Base-by-base conservation (phyloP, 2,888 invertebrate genomes). In the Odontocolon sp. region DNA sequence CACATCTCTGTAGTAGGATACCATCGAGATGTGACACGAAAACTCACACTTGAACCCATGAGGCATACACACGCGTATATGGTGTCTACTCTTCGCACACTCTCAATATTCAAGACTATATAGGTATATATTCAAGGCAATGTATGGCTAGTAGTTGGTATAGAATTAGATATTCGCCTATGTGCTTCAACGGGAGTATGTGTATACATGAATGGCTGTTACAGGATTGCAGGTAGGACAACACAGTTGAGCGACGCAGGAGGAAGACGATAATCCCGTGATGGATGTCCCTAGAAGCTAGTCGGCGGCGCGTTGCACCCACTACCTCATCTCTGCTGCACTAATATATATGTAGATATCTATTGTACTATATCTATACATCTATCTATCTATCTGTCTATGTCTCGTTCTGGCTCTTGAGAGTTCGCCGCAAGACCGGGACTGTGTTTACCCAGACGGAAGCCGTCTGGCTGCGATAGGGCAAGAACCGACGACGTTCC, bases 371-470 rank as follows among this genome's bases (percentile, higher is more conserved):
- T 36, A 36, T 56, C 18, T 57, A 31, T 56, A 40, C 31, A 11
- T 68, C 31, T 18, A n/a, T 59, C 38, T 61, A 47, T 69, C 74
- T 56, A 74, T 66, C 73, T 33, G 69, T 68, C 64, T 67, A 66
- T 77, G 73, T 77, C 77, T 72, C 68, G 66, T 61, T 63, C 40
- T 56, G 50, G 67, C 61, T 76, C 54, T 61, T 47, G 72, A 57
- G 72, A 45, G 66, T 11, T 47, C 74, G 52, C 56, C 26, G 79
- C 79, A 59, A 63, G 59, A 76, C 70, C 80, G 50, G 40, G 36
- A 59, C 79, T 81, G 82, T 88, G 88, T 89, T 89, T 89, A 86
- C 86, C 86, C 89, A 89, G 88, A 89, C 88, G 87, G 87, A 87
- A 89, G 84, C 84, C 84, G 86, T 87, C 86, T 86, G 85, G 83